Conservation (phyloP, 2,113 vertebrate genomes). For the Cairina moschata region DNA sequence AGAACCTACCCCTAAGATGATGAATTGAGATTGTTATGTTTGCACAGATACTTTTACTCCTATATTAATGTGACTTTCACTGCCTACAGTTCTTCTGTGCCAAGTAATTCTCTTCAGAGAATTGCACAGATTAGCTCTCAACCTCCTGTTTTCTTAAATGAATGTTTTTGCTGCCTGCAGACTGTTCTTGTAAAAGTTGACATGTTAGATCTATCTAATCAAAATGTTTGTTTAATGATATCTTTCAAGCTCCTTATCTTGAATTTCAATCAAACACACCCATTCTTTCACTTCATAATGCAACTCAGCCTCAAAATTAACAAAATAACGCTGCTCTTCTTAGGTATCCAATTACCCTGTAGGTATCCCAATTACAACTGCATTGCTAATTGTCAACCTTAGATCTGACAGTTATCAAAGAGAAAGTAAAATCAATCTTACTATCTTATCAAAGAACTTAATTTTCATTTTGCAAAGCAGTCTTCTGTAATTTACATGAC, state of each 20-base stretch:
- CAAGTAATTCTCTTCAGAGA: not conserved
- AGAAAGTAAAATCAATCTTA: not conserved
- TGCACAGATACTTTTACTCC: not conserved
- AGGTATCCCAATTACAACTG: not conserved
- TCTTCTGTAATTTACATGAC: not conserved
- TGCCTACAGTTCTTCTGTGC: not conserved
- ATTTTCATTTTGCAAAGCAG: slow-evolving; percentile 6
- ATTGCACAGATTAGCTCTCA: not conserved
- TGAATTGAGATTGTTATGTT: not conserved
- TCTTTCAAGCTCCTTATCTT: not conserved
- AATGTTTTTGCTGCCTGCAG: not conserved
- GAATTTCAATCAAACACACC: not conserved
- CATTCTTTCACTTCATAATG: not conserved
- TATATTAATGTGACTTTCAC: not conserved
- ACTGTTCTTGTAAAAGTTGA: not conserved
- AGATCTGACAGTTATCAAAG: not conserved
- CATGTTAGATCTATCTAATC: not conserved
- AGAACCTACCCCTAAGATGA: not conserved
- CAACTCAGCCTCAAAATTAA: not conserved
- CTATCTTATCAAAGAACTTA: not conserved
- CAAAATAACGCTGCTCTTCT: not conserved
- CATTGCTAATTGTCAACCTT: not conserved
- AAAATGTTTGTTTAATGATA: slow-evolving; percentile 26
- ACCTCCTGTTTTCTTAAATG: not conserved
- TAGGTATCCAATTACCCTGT: not conserved